phyloP scores from a whole-genome alignment of 2,113 vertebrate genomes.

The Sinocyclocheilus grahami region DNA sequence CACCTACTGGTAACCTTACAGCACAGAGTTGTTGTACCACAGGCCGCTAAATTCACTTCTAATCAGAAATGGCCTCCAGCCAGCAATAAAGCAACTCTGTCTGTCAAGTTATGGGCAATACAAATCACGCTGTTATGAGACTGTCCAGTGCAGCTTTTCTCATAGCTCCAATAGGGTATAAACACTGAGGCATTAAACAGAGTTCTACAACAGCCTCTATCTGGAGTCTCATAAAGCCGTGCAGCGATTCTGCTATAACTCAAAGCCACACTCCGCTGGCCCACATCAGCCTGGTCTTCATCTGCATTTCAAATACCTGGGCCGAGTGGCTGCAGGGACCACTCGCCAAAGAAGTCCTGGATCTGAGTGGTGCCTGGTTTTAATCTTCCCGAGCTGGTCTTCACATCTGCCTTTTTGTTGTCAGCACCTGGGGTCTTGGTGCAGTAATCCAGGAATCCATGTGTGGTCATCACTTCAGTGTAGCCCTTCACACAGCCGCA shows the following conservation, averaged over 20 bases:
- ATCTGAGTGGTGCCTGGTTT: conserved; percentile 89
- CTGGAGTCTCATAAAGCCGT: conserved; percentile 42
- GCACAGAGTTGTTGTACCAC: conserved; percentile 8
- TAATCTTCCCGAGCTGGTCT: conserved; percentile 87
- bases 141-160: conserved; percentile 35
- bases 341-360: conserved; percentile 91
- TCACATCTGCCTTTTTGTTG: conserved; percentile 95
- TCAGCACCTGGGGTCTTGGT: conserved; percentile 91
- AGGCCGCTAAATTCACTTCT: conserved; percentile 40
- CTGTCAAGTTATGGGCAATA: conserved; percentile 48
- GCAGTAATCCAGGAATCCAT: conserved; percentile 97
- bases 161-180: conserved; percentile 39
- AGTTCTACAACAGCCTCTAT: conserved; percentile 33
- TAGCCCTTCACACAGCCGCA: conserved; percentile 95
- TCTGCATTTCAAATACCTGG: conserved; percentile 80
- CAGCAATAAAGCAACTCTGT: conserved; percentile 40
- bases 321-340: conserved; percentile 92
- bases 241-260: conserved; percentile 36
- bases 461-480: conserved; percentile 92
- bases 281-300: conserved; percentile 23
- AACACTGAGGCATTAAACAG: conserved; percentile 45
- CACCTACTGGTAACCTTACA: neutral
- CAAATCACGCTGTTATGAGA: conserved; percentile 51
- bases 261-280: conserved; percentile 26
- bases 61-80: conserved; percentile 53